These are phyloP conservation scores for Eudasyphora cyanicolor DNA, from an alignment of 2,888 invertebrate species.

Conservation along the genomic window DNA sequence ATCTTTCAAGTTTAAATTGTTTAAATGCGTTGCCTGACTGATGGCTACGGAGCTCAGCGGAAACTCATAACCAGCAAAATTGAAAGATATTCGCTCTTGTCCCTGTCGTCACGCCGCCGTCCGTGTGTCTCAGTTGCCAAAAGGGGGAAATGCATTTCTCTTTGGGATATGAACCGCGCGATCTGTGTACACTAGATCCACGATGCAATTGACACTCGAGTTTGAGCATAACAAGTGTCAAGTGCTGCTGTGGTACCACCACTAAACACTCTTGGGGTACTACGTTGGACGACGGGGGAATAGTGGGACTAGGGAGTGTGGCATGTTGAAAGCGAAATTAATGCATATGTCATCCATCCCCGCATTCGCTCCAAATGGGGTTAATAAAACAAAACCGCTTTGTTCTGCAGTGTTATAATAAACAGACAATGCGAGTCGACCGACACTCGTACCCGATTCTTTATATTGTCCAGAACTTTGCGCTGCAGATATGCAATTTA, in stretches of 20 bases:
- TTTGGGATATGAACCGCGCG: not conserved
- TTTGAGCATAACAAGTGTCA: slow-evolving; percentile 20
- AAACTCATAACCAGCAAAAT: not conserved
- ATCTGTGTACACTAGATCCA: not conserved
- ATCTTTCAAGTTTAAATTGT: slow-evolving; percentile 50
- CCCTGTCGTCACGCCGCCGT: not conserved
- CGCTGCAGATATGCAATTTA: slow-evolving; percentile 3
- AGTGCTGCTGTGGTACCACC: slow-evolving; percentile 4
- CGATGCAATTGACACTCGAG: slow-evolving; percentile 36
- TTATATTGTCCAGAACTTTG: slow-evolving; percentile 3
- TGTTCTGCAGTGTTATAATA: too few relatives aligned
- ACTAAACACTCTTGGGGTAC: not conserved
- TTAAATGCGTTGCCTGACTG: slow-evolving; percentile 52
- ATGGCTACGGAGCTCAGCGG: not conserved
- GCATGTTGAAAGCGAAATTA: slow-evolving; percentile 10
- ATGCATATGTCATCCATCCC: not conserved
- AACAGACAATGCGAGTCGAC: not conserved
- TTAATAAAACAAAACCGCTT: slow-evolving; percentile 59
- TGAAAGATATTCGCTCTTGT: not conserved
- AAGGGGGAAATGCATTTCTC: slow-evolving; percentile 1
- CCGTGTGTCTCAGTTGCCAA: too few relatives aligned
- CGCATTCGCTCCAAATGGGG: slow-evolving; percentile 38
- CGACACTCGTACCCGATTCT: not conserved
- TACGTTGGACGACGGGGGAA: not conserved
- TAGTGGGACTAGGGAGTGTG: not conserved